Evolutionary conservation across 2,113 vertebrate species (phyloP).

Genomic region (Ibidorhyncha struthersii): DNA sequence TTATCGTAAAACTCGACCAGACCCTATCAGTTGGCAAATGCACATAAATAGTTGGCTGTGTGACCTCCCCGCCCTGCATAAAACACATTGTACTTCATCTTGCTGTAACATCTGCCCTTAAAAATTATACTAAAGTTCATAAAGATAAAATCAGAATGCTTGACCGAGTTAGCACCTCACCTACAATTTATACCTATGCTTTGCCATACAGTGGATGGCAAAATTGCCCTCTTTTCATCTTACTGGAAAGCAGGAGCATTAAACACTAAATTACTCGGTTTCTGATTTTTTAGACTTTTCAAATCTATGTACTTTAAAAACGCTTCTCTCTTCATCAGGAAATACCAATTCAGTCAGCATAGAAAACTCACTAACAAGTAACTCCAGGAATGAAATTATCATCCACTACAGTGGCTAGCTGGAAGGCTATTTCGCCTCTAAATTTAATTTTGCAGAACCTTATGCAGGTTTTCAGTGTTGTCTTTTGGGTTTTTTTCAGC

Average conservation of each 20-base stretch:
- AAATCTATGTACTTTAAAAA: not conserved
- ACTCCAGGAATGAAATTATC: not conserved
- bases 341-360: not conserved
- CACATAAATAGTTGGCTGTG: not conserved
- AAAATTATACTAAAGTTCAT: not conserved
- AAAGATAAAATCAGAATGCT: not conserved
- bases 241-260: not conserved
- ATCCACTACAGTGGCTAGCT: not conserved
- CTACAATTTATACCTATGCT: not conserved
- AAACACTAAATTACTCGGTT: not conserved
- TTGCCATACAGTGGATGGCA: not conserved
- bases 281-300: slow-evolving; percentile 28
- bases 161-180: not conserved
- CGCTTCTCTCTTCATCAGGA: not conserved
- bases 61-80: not conserved
- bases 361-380: slow-evolving; percentile 9
- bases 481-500: not conserved
- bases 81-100: not conserved
- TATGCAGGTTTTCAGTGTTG: not conserved
- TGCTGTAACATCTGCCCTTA: not conserved
- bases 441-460: not conserved
- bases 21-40: slow-evolving; percentile 42
- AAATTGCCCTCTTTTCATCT: slow-evolving; percentile 6
- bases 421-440: not conserved
- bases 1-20: not conserved